These are phyloP conservation scores for Mesodorylaimus sp. DNA, from an alignment of 2,888 invertebrate genomes.

Conservation along the genomic window DNA sequence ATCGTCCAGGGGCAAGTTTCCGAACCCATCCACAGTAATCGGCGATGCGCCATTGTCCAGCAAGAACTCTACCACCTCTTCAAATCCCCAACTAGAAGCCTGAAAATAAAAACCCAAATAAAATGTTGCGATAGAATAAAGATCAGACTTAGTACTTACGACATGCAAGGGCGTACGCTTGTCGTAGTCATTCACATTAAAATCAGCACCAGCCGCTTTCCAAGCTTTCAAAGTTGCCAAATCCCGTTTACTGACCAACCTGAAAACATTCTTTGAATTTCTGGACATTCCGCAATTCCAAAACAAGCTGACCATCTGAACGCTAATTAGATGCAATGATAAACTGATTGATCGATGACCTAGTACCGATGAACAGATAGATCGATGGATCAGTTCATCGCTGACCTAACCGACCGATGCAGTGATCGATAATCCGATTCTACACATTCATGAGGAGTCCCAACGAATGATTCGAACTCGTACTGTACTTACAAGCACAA, in stretches of 20 bases:
- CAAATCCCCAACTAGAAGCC: background rate
- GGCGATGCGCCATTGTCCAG: background rate
- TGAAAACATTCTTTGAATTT: slow-evolving; percentile 13
- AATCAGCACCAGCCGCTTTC: slow-evolving; percentile 12
- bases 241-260: slow-evolving; percentile 26
- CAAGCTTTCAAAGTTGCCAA: slow-evolving; percentile 28
- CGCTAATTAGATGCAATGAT: no score
- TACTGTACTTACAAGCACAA: slow-evolving; percentile 39
- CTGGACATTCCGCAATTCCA: background rate
- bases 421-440: no score
- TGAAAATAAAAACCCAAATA: background rate
- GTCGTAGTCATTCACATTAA: slow-evolving; percentile 10
- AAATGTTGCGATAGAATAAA: background rate
- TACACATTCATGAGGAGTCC: no score
- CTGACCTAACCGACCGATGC: no score
- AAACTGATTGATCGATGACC: no score
- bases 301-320: no score
- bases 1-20: slow-evolving; percentile 3
- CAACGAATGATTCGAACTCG: no score
- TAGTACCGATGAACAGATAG: no score
- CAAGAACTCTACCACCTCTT: background rate
- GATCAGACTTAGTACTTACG: background rate
- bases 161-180: slow-evolving; percentile 10
- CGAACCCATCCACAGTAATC: slow-evolving; percentile 4
- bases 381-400: no score